phyloP scores from a whole-genome alignment of 2,113 vertebrate genomes.

The Trochalopteron elliotii region DNA sequence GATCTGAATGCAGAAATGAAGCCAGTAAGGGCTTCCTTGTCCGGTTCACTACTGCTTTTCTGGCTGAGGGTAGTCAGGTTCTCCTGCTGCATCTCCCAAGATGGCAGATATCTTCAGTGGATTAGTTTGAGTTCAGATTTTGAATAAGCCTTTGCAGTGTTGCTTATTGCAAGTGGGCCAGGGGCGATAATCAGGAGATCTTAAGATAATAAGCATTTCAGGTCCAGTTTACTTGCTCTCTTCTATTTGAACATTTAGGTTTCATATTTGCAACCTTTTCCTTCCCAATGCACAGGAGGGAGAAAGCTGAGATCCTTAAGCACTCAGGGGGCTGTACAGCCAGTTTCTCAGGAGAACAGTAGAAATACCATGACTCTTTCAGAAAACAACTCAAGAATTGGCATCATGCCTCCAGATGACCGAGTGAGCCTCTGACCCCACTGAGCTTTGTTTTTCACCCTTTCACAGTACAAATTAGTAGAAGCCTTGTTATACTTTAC shows the following conservation, averaged over 20 bases:
- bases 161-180: not conserved
- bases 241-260: not conserved
- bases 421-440: not conserved
- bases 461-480: not conserved
- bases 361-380: accelerated
- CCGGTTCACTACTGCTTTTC: not conserved
- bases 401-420: not conserved
- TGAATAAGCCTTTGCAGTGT: not conserved
- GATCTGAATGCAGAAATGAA: not conserved
- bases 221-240: not conserved
- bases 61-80: not conserved
- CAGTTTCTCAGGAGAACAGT: not conserved
- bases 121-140: not conserved
- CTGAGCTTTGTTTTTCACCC: not conserved
- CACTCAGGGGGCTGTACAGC: not conserved
- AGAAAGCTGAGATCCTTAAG: not conserved
- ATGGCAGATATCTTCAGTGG: not conserved
- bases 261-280: not conserved
- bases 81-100: not conserved
- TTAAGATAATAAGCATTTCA: not conserved
- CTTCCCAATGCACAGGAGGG: not conserved
- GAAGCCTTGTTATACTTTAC: not conserved
- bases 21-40: not conserved
- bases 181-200: not conserved
- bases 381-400: not conserved